Evolutionary conservation across 2,113 vertebrate genomes (phyloP).

Genomic region (Brachirus orientalis): DNA sequence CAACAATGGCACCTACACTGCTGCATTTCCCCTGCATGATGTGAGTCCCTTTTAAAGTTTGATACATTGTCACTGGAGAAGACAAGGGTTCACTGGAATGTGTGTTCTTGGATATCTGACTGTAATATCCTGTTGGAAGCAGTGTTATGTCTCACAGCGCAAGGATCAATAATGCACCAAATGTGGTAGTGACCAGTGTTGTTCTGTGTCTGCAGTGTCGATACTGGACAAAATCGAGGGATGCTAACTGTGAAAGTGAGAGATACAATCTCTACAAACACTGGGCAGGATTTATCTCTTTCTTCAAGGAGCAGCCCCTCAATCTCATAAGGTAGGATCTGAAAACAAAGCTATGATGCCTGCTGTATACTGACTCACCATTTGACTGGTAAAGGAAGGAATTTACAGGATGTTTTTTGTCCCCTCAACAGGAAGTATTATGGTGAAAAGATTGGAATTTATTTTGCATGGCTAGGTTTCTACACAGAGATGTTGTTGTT

Average conservation of each 20-base stretch:
- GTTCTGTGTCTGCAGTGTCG: slow-evolving; percentile 82
- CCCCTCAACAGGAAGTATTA: slow-evolving; percentile 89
- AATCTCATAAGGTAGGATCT: slow-evolving; percentile 87
- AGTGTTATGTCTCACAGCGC: neutral
- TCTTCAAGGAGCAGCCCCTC: slow-evolving; percentile 96
- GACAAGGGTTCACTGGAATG: neutral
- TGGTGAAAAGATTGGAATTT: slow-evolving; percentile 97
- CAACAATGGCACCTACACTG: slow-evolving; percentile 89
- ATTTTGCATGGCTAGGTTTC: slow-evolving; percentile 98
- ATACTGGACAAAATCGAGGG: slow-evolving; percentile 89
- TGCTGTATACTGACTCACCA: neutral
- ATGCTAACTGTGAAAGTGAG: slow-evolving; percentile 86
- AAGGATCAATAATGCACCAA: neutral
- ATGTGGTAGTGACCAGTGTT: slow-evolving; percentile 4
- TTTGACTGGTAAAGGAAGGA: neutral
- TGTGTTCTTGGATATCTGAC: neutral
- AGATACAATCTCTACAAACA: slow-evolving; percentile 86
- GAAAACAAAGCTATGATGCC: neutral
- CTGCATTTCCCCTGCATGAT: slow-evolving; percentile 95
- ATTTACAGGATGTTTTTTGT: neutral
- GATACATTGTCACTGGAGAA: neutral
- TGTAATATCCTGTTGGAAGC: neutral
- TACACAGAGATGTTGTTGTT: slow-evolving; percentile 97
- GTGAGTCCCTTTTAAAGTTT: slow-evolving; percentile 76
- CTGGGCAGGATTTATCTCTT: slow-evolving; percentile 90